phyloP scores from a whole-genome alignment of 1,140 invertebrate genomes.

The Saccostrea glomerata region DNA sequence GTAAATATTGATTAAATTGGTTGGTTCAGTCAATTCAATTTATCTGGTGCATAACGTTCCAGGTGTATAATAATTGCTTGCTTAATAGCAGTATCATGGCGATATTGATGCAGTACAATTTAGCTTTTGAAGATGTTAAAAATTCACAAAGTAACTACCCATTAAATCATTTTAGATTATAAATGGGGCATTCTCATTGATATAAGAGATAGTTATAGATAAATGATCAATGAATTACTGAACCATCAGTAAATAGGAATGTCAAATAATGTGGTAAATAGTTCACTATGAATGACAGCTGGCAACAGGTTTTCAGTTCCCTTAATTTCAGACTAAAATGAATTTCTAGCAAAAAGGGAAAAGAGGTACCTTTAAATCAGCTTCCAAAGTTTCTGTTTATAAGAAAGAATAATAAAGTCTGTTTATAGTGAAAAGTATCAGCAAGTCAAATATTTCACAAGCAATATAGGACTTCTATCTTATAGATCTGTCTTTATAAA shows the following conservation, averaged over 20 bases:
- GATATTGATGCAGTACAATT: neutral
- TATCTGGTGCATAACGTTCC: constrained; percentile 20
- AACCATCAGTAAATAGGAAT: neutral
- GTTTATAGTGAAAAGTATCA: too few species aligned
- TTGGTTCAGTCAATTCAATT: constrained; percentile 20
- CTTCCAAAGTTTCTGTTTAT: too few species aligned
- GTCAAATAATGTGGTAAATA: neutral
- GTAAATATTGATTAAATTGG: constrained; percentile 22
- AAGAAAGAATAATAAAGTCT: too few species aligned
- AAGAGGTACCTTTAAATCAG: too few species aligned
- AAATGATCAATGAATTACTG: neutral
- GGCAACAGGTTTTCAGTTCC: too few species aligned
- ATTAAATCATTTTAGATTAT: constrained; percentile 15
- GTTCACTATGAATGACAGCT: neutral
- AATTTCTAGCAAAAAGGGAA: too few species aligned
- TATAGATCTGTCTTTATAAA: too few species aligned
- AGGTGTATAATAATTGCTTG: neutral
- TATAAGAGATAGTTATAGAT: neutral
- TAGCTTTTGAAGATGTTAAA: constrained; percentile 19
- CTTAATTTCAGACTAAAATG: too few species aligned
- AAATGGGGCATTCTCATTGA: neutral
- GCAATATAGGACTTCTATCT: too few species aligned
- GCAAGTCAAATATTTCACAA: too few species aligned
- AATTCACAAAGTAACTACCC: constrained; percentile 19
- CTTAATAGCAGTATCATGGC: neutral